Percentiles rank a stretch among this genome's conserved stretches.
phyloP scores from a whole-genome alignment of 2,797 vertebrate genomes.

The Acrossocheilus wenchowensis region DNA sequence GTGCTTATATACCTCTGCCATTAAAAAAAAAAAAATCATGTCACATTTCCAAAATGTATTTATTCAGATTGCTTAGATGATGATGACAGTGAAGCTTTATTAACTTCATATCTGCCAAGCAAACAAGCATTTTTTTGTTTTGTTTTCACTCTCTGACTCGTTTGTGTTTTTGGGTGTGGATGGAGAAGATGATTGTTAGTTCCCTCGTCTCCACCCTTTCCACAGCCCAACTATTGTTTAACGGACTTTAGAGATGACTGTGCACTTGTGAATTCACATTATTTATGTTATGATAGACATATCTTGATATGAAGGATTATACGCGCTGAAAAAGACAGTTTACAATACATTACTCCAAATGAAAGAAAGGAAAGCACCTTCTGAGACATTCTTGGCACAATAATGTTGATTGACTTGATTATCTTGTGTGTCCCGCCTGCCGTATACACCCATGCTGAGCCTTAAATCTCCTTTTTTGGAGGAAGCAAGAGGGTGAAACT shows the following conservation, averaged over 20 bases:
- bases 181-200: slow-evolving; percentile 13
- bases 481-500: background rate
- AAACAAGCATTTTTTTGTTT: background rate
- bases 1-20: background rate
- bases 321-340: background rate
- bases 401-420: slow-evolving; percentile 12
- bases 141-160: background rate
- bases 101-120: background rate
- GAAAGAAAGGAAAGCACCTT: background rate
- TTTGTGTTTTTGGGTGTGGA: background rate
- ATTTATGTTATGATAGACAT: background rate
- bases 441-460: background rate
- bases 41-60: background rate
- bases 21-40: too few species aligned
- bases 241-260: background rate
- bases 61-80: background rate
- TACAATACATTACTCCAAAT: background rate
- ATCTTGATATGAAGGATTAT: background rate
- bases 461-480: background rate
- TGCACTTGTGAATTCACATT: background rate
- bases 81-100: too few species aligned
- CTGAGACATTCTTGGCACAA: background rate
- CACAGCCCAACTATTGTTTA: background rate
- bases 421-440: background rate
- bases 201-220: background rate